These are phyloP conservation scores for Horisme vitalbata DNA, from an alignment of 2,888 invertebrate genomes.

Conservation along the genomic window DNA sequence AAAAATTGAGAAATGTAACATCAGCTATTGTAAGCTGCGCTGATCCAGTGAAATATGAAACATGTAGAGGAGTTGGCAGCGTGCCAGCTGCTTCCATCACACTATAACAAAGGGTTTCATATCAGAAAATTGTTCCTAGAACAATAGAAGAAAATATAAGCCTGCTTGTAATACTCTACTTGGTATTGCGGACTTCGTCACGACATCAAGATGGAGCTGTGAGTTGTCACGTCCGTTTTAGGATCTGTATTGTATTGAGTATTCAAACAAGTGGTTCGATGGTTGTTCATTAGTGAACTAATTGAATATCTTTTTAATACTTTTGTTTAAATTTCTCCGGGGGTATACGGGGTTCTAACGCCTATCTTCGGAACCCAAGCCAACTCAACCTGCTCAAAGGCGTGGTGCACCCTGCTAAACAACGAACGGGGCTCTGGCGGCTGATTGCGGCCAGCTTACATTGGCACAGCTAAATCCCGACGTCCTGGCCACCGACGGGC, in stretches of 20 bases:
- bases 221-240: too few species aligned
- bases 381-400: too few species aligned
- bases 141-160: constrained; percentile 67
- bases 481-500: too few species aligned
- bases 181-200: constrained; percentile 40
- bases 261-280: constrained; percentile 4
- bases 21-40: constrained; percentile 63
- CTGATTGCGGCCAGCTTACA: too few species aligned
- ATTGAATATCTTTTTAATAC: too few species aligned
- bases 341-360: too few species aligned
- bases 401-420: too few species aligned
- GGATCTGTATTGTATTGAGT: not conserved
- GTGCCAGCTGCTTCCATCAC: constrained; percentile 73
- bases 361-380: too few species aligned
- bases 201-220: too few species aligned
- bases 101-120: constrained; percentile 74
- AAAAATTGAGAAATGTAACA: constrained; percentile 44
- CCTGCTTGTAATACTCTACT: constrained; percentile 49
- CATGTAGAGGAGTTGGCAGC: constrained; percentile 67
- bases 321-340: too few species aligned
- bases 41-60: constrained; percentile 78
- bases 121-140: constrained; percentile 74
- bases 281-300: not conserved
- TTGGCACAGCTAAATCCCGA: too few species aligned
- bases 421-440: too few species aligned